phyloP scores from a whole-genome alignment of 2,888 invertebrate genomes.

The Coelinius sp. region DNA sequence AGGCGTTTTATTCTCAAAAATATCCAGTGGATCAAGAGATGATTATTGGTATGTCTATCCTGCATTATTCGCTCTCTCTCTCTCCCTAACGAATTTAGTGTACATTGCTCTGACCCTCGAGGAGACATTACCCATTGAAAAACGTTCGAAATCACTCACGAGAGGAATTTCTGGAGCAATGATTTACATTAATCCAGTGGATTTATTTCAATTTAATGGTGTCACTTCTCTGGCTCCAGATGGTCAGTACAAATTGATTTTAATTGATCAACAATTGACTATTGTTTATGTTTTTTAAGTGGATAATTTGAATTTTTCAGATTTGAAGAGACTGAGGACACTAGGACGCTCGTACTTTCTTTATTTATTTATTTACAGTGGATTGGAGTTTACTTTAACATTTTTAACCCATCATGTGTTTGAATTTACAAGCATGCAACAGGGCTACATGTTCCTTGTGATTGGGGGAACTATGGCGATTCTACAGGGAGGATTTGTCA shows the following conservation, averaged over 20 bases:
- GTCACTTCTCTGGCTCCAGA: constrained; percentile 66
- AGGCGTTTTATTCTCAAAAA: constrained; percentile 87
- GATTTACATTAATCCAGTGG: constrained; percentile 76
- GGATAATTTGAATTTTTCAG: constrained; percentile 70
- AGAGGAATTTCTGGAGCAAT: constrained; percentile 78
- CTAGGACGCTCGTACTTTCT: constrained; percentile 88
- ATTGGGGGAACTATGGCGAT: constrained; percentile 94
- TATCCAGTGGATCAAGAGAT: constrained; percentile 74
- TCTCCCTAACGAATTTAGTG: constrained; percentile 84
- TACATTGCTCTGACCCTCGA: constrained; percentile 82
- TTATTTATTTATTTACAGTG: constrained; percentile 95
- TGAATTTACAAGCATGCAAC: constrained; percentile 93
- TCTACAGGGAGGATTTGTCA: constrained; percentile 90
- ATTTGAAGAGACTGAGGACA: constrained; percentile 77
- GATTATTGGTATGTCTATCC: constrained; percentile 86
- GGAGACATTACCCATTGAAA: constrained; percentile 87
- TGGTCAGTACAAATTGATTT: constrained; percentile 65
- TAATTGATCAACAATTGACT: neutral
- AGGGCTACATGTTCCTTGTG: constrained; percentile 97
- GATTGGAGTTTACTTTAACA: constrained; percentile 96
- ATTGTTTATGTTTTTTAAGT: neutral
- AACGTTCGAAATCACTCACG: constrained; percentile 78
- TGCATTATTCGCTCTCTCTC: constrained; percentile 81
- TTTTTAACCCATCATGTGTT: constrained; percentile 96
- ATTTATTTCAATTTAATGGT: constrained; percentile 75